Conservation (phyloP, 2,888 invertebrate genomes). For the Agrypnus murinus region DNA sequence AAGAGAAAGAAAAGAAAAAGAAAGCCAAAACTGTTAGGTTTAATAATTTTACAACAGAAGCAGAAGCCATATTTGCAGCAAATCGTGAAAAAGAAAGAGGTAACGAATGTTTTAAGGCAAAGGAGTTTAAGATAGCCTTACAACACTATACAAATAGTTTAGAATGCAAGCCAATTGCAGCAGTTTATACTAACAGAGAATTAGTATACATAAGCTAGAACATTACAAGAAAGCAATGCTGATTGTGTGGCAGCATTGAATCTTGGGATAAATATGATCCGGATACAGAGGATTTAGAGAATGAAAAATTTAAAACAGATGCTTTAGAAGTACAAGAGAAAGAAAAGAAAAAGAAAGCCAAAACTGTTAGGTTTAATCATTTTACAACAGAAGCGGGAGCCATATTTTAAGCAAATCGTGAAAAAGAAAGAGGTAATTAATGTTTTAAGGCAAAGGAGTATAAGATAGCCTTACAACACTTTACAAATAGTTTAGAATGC, state of each 20-base stretch:
- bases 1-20: constrained; percentile 51
- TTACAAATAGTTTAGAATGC: constrained; percentile 76
- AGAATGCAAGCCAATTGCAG: constrained; percentile 71
- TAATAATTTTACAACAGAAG: constrained; percentile 64
- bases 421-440: constrained; percentile 83
- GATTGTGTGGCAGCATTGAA: constrained; percentile 78
- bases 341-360: constrained; percentile 50
- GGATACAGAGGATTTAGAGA: constrained; percentile 78
- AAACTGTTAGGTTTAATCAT: constrained; percentile 62
- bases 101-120: constrained; percentile 81
- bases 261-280: constrained; percentile 83
- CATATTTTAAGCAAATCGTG: constrained; percentile 63
- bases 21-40: constrained; percentile 61
- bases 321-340: constrained; percentile 63
- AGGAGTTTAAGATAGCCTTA: constrained; percentile 79
- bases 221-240: constrained; percentile 70
- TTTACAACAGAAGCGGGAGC: constrained; percentile 67
- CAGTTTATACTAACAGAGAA: constrained; percentile 82
- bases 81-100: constrained; percentile 77
- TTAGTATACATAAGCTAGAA: constrained; percentile 72
- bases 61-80: constrained; percentile 65
- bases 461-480: constrained; percentile 78
- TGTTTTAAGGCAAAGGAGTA: constrained; percentile 79
- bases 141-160: constrained; percentile 79
- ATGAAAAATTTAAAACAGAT: constrained; percentile 74